Conservation (phyloP, 2,113 vertebrate genomes). For the Elephas maximus region DNA sequence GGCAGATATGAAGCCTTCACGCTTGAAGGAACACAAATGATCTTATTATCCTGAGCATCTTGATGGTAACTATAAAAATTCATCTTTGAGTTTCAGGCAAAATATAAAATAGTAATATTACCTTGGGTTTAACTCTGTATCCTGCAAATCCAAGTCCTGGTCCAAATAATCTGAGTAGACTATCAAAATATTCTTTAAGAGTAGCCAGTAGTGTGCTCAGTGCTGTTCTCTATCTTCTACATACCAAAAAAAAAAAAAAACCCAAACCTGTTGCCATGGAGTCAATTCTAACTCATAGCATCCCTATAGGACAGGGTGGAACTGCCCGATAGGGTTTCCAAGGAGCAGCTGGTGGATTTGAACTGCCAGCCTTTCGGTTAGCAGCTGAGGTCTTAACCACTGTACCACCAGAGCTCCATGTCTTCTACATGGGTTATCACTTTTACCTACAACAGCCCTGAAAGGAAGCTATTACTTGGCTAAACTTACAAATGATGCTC, state of each 20-base stretch:
- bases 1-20: slow-evolving; percentile 61
- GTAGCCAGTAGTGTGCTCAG: not conserved
- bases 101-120: slow-evolving; percentile 30
- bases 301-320: too few species aligned
- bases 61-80: slow-evolving; percentile 65
- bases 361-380: too few species aligned
- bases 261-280: too few species aligned
- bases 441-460: not conserved
- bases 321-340: too few species aligned
- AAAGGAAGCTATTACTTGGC: not conserved
- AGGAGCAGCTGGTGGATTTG: too few species aligned
- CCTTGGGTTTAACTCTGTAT: slow-evolving; percentile 21
- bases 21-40: slow-evolving; percentile 53
- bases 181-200: not conserved
- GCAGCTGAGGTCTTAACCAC: too few species aligned
- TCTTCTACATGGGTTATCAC: rapidly evolving
- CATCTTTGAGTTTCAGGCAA: slow-evolving; percentile 69
- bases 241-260: too few species aligned
- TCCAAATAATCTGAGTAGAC: not conserved
- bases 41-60: slow-evolving; percentile 67
- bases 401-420: too few species aligned
- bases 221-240: too few species aligned
- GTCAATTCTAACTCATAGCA: too few species aligned
- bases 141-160: not conserved
- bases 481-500: not conserved